Evolutionary conservation across 1,140 invertebrate species (phyloP), one percentile per base, ranked within the genome.

Genomic region (Brachionus calyciflorus): DNA sequence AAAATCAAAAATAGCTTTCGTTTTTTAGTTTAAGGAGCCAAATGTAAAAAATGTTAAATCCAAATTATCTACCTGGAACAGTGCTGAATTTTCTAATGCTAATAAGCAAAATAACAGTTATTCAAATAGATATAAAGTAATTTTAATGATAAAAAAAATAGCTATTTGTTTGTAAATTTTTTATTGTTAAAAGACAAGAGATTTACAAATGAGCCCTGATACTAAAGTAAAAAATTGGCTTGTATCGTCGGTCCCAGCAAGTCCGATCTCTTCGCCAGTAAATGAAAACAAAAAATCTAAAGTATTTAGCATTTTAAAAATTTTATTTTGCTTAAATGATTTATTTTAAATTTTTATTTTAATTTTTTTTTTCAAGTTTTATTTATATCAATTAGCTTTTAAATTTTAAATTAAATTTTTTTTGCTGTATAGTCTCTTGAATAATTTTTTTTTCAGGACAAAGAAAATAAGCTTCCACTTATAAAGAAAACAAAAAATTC

Each of bases 141-240:
- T 10, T 46, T 48, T 21, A n/a, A n/a, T 48, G 44, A 19, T 49
- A 9, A 1, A 24, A 19, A n/a, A n/a, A 12, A 37, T 48, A 48
- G 1, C 6, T 24, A 19, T 41, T 44, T 19, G 17, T n/a, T 10
- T 41, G 28, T 0, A n/a, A 46, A 46, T 4, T 44, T 17, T 9
- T 21, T 19, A 2, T 73, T 24, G 10, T 2, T 40, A 10, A n/a
- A 49, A 73, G 69, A 41, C 7, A 37, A 14, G 69, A 14, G 69
- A 73, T 73, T 21, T 73, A 5, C 44, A 37, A 51, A 24, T 73
- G 69, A 73, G 69, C 24, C 69, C 69, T 9, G 37, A 73, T 21
- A 37, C 69, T 21, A 73, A 73, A 51, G 69, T 73, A 0, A 55
- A 51, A 51, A 73, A 49, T 41, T 73, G 69, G 69, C 46, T 73